Evolutionary conservation across 1,140 invertebrate genomes (phyloP), one percentile per base, ranked within the genome.

Genomic region (Dryas iulia): DNA sequence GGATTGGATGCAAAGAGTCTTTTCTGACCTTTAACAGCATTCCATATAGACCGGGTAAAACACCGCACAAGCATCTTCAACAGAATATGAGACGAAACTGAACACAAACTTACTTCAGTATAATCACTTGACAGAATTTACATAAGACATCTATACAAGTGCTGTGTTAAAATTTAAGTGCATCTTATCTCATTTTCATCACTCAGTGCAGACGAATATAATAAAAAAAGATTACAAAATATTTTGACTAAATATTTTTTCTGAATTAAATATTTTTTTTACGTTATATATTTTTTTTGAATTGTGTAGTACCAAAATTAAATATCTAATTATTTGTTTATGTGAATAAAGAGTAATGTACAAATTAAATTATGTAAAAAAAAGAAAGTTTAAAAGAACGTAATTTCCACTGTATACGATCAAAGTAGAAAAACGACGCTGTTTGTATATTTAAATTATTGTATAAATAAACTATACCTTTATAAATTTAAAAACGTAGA

Each of bases 21-120:
- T 64, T 73, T 82, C 54, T 89, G 80, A 14, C 82, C 26, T 33
- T 76, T 71, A 24, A 83, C 35, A 5, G 81, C 75, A 54, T 76
- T 87, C 86, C 87, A 89, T 58, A 91, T 61, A 57, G 79, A 68
- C 60, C 85, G 72, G 12, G 79, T 74, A 24, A 91, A 64, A 14
- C 78, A 73, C 39, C 87, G 76, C 24, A 83, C 79, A 28, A 91
- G 76, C 89, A 91, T 91, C 82, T 85, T 89, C 47, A 57, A 69
- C 31, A 54, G 60, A 64, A 14, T 58, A 59, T 4, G 5, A 47
- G 14, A 47, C 30, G 5, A 31, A 4, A 31, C 30, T 31, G 30
- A 47, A 21, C 6, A 39, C 2, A 18, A 47, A 10, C 1, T 21
- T 47, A 21, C 7, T 21, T 6, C n/a, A n/a, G n/a, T 21, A 47